Evolutionary conservation across 2,888 invertebrate genomes (phyloP).

Genomic region (Sphecodes monilicornis): DNA sequence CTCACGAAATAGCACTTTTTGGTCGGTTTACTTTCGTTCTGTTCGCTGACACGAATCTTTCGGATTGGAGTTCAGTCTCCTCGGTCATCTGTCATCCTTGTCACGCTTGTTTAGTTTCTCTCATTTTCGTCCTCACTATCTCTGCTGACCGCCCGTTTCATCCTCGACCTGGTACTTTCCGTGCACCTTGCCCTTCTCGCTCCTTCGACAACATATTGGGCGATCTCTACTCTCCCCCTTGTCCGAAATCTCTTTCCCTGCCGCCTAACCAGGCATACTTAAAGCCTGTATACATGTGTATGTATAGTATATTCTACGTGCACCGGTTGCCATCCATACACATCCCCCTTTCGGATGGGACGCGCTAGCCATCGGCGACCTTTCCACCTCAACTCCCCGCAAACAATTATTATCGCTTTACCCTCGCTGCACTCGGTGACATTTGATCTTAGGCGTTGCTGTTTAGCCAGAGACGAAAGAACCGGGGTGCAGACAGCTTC

Average conservation of each 20-base stretch:
- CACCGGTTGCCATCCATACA: slow-evolving; percentile 23
- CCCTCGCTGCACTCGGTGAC: slow-evolving; percentile 62
- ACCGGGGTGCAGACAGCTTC: slow-evolving; percentile 1
- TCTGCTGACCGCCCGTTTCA: slow-evolving; percentile 53
- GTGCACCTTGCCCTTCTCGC: slow-evolving; percentile 63
- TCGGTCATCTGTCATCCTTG: slow-evolving; percentile 67
- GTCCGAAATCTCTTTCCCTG: slow-evolving; percentile 32
- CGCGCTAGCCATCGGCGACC: slow-evolving; percentile 68
- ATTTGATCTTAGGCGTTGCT: slow-evolving; percentile 65
- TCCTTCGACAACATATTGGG: slow-evolving; percentile 77
- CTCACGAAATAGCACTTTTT: slow-evolving; percentile 26
- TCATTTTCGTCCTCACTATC: slow-evolving; percentile 49
- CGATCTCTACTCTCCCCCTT: slow-evolving; percentile 40
- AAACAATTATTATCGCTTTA: slow-evolving; percentile 71
- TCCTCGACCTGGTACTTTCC: slow-evolving; percentile 74
- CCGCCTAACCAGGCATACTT: slow-evolving; percentile 25
- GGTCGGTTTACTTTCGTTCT: slow-evolving; percentile 45
- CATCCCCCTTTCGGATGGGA: slow-evolving; percentile 40
- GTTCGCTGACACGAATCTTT: slow-evolving; percentile 52
- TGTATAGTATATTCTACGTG: slow-evolving; percentile 22
- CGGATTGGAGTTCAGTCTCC: slow-evolving; percentile 56
- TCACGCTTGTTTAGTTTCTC: slow-evolving; percentile 67
- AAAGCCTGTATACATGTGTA: neutral
- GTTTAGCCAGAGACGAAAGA: slow-evolving; percentile 46
- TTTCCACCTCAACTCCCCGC: slow-evolving; percentile 61